Conservation (phyloP, 2,113 vertebrate species). For the Hemibagrus wyckioides region DNA sequence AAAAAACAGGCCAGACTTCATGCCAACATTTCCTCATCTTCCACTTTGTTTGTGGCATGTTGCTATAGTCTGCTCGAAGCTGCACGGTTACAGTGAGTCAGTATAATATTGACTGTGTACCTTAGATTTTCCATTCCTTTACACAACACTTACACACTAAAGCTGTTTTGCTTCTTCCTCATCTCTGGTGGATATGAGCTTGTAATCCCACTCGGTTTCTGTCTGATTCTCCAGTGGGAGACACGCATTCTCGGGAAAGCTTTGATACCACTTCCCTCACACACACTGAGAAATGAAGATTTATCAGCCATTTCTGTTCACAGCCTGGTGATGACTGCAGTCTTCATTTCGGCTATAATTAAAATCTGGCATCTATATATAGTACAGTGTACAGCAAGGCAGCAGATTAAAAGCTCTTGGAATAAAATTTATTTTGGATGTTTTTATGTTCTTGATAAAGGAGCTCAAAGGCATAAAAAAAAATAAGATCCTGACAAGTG, state of each 20-base stretch:
- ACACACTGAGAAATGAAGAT: not conserved
- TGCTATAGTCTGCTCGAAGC: constrained; percentile 32
- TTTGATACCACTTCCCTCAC: not conserved
- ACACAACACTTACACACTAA: not conserved
- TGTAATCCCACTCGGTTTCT: not conserved
- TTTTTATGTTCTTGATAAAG: not conserved
- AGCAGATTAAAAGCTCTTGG: constrained; percentile 3
- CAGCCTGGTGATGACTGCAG: constrained; percentile 21
- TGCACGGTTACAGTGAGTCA: not conserved
- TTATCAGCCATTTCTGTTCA: constrained; percentile 13
- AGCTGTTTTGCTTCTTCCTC: constrained; percentile 12
- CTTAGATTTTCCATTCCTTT: not conserved
- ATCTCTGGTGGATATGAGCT: not conserved
- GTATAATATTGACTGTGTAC: constrained; percentile 20
- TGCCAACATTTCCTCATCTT: not conserved
- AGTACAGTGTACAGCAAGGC: not conserved
- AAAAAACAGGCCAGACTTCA: not conserved
- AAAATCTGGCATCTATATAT: constrained; percentile 34
- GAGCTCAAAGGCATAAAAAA: not conserved
- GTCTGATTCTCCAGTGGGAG: constrained; percentile 1
- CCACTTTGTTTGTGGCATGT: not conserved
- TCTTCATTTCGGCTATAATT: constrained; percentile 39
- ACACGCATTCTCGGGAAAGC: constrained; percentile 2
- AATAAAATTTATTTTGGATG: not conserved
- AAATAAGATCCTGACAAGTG: constrained; percentile 3